Evolutionary conservation across 2,888 invertebrate genomes (phyloP).

Genomic region (Ditylenchus weischeri): DNA sequence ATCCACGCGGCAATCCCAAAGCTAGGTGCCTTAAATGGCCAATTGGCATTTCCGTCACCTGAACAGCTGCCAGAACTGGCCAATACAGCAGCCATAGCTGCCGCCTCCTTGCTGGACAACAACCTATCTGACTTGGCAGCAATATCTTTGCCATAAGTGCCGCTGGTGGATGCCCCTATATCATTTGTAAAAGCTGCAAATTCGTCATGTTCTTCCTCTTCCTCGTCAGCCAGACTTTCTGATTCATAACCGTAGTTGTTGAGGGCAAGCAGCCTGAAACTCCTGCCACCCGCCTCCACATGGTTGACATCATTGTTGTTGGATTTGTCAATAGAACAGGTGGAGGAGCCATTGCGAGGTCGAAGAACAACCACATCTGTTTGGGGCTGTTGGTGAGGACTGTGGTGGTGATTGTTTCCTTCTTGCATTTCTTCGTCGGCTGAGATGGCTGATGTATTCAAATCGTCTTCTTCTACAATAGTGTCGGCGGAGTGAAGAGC

Average conservation of each 20-base stretch:
- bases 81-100: slow-evolving; percentile 16
- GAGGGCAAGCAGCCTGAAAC: neutral
- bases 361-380: slow-evolving; percentile 12
- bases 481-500: slow-evolving; percentile 25
- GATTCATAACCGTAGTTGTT: slow-evolving; percentile 5
- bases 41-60: neutral
- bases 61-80: slow-evolving; percentile 1
- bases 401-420: neutral
- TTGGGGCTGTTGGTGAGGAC: neutral
- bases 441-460: neutral
- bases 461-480: slow-evolving; percentile 28
- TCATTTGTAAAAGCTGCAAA: neutral
- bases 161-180: neutral
- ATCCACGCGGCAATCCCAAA: neutral
- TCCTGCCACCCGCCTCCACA: neutral
- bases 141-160: neutral
- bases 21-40: neutral
- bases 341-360: slow-evolving; percentile 8
- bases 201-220: neutral
- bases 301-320: slow-evolving; percentile 1
- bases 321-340: slow-evolving; percentile 6
- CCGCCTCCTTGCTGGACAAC: slow-evolving; percentile 9
- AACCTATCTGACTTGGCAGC: neutral
- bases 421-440: neutral
- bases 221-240: slow-evolving; percentile 6